Evolutionary conservation across 2,113 vertebrate species (phyloP).

Genomic region (Psammodynastes pulverulentus): DNA sequence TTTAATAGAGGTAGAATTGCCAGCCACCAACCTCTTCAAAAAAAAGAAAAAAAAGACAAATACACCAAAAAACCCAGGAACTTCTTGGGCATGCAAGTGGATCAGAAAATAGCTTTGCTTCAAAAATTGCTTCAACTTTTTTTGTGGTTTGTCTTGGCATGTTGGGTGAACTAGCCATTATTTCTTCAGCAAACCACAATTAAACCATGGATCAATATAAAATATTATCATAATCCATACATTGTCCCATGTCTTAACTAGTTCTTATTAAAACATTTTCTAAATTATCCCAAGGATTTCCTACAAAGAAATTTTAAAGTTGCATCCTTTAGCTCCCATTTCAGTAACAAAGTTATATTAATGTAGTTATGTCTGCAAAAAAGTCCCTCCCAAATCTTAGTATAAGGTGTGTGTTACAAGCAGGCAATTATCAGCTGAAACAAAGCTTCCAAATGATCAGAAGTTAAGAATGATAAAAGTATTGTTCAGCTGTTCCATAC

Average conservation of each 20-base stretch:
- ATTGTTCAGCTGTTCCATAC: constrained; percentile 48
- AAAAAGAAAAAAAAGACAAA: not conserved
- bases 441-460: not conserved
- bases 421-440: not conserved
- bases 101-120: not conserved
- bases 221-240: not conserved
- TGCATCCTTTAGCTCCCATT: not conserved
- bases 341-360: not conserved
- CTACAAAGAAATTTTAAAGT: too few relatives aligned
- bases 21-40: not conserved
- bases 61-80: too few relatives aligned
- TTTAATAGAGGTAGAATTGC: too few relatives aligned
- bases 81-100: not conserved
- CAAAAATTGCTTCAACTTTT: not conserved
- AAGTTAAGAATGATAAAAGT: not conserved
- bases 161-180: not conserved
- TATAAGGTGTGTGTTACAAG: not conserved
- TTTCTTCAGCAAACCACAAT: not conserved
- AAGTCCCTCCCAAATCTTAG: not conserved
- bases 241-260: not conserved
- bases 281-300: not conserved
- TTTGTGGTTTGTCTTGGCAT: not conserved
- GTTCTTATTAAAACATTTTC: not conserved
- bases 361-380: too few relatives aligned
- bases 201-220: not conserved